phyloP scores from a whole-genome alignment of 2,797 vertebrate species.

The Mormyrus hasselquistii region DNA sequence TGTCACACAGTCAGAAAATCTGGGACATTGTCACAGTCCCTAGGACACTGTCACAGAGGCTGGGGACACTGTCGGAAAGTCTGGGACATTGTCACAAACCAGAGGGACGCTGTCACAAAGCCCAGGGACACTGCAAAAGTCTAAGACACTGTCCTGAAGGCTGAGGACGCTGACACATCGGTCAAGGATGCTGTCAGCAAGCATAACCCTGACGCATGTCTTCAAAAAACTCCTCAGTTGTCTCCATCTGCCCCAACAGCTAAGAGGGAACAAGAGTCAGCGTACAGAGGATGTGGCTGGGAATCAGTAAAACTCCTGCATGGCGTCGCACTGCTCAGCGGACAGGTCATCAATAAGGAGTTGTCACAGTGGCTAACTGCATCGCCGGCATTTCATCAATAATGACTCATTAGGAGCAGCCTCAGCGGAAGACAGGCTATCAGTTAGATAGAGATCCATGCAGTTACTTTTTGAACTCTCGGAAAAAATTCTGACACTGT shows the following conservation, averaged over 20 bases:
- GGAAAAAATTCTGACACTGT: neutral
- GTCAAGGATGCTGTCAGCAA: neutral
- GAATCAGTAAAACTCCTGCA: neutral
- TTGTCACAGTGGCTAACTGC: neutral
- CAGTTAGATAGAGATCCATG: neutral
- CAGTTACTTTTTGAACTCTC: neutral
- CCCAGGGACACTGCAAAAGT: neutral
- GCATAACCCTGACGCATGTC: neutral
- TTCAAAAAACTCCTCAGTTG: neutral
- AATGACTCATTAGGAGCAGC: slow-evolving; percentile 1
- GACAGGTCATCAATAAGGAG: slow-evolving; percentile 12
- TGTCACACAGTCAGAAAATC: neutral
- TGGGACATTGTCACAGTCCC: neutral
- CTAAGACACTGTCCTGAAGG: neutral
- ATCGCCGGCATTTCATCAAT: neutral
- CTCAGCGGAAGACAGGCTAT: neutral
- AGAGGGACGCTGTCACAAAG: neutral
- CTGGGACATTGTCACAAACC: neutral
- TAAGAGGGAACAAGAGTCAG: slow-evolving; percentile 10
- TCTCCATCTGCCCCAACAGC: neutral
- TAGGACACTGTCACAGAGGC: neutral
- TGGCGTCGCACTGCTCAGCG: neutral
- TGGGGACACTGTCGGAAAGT: neutral
- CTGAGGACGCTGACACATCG: neutral
- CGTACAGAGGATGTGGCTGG: neutral